These are phyloP conservation scores for Cyprinodon brontotheroides DNA, from an alignment of 2,113 vertebrate genomes.

Conservation along the genomic window DNA sequence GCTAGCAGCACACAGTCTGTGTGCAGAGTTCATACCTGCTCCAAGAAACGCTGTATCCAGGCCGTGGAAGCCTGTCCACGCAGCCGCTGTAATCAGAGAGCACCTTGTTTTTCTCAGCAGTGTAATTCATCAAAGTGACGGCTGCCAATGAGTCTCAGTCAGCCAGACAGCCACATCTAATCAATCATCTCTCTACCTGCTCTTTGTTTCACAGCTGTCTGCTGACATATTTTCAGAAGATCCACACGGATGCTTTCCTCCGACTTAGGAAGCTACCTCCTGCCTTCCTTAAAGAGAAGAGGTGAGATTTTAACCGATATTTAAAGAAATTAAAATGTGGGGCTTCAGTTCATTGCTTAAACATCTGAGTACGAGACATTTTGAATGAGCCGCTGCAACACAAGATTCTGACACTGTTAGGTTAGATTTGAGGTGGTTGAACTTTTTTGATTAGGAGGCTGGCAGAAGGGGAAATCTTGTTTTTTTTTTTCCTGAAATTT, in stretches of 20 bases:
- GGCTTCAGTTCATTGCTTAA: no score
- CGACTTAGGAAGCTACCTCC: no score
- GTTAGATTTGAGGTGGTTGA: no score
- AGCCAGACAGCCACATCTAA: conserved; percentile 61
- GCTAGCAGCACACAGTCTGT: conserved; percentile 5
- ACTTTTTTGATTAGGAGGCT: no score
- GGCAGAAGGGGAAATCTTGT: no score
- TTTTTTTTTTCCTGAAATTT: no score
- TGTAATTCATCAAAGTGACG: conserved; percentile 75
- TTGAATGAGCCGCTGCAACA: no score
- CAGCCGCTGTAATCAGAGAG: conserved; percentile 69
- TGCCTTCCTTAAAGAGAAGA: no score
- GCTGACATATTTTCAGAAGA: conserved; percentile 15
- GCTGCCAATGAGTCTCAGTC: conserved; percentile 72
- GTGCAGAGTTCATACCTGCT: background rate
- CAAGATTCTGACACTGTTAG: no score
- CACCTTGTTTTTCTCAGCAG: conserved; percentile 64
- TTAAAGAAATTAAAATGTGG: no score
- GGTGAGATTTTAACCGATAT: no score
- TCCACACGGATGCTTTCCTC: conserved; percentile 12
- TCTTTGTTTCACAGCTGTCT: conserved; percentile 48
- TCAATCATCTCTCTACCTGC: conserved; percentile 73
- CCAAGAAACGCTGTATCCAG: conserved; percentile 4
- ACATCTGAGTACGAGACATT: no score
- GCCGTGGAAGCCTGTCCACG: background rate